Conservation (phyloP, 2,797 vertebrate genomes). For the Urophycis tenuis region DNA sequence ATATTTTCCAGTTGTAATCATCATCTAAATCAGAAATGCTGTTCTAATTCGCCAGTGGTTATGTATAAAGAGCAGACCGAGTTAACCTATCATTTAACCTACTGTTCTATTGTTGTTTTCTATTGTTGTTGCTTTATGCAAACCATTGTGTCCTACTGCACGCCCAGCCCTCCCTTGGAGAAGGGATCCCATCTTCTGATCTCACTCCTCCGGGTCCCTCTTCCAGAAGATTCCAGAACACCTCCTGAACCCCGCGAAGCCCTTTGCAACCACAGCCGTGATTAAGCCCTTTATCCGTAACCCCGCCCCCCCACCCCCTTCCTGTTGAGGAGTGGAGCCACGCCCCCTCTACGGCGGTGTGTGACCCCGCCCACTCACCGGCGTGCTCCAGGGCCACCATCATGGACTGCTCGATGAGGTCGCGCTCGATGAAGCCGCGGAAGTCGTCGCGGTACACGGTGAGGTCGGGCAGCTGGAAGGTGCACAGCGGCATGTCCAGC, state of each 20-base stretch:
- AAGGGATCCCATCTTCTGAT: no score
- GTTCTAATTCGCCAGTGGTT: neutral
- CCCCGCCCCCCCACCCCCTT: no score
- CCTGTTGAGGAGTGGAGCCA: neutral
- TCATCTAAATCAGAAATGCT: neutral
- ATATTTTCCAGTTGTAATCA: neutral
- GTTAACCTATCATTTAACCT: no score
- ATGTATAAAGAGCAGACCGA: no score
- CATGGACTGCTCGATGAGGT: conserved; percentile 97
- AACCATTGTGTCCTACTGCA: no score
- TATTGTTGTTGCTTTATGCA: no score
- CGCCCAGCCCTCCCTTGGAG: no score
- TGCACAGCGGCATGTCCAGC: conserved; percentile 93
- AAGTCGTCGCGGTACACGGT: conserved; percentile 90
- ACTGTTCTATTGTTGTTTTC: no score
- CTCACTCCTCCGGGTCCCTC: no score
- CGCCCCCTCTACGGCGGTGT: conserved; percentile 31
- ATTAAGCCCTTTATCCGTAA: neutral
- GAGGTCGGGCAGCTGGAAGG: conserved; percentile 96
- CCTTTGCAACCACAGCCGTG: no score
- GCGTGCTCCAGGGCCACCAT: conserved; percentile 93
- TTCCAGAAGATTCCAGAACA: no score
- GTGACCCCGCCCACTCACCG: conserved; percentile 63
- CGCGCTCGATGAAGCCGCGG: conserved; percentile 90
- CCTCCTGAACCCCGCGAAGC: no score